Base-by-base conservation (phyloP, 2,888 invertebrate species). In the Chrysotoxum bicinctum region DNA sequence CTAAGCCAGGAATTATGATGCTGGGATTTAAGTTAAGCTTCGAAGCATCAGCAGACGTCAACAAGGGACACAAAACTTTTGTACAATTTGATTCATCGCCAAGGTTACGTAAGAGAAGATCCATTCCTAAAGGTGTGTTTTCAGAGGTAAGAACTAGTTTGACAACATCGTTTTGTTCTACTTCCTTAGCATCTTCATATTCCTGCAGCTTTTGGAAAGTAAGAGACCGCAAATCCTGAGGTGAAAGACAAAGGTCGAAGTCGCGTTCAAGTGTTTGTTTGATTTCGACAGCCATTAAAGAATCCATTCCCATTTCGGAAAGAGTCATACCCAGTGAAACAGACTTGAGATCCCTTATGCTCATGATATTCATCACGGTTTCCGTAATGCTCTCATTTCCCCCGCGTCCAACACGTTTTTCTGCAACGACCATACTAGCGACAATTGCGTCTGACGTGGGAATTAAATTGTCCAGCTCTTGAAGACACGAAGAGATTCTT, bases 271-370 rank as follows among this genome's bases (percentile, higher is more conserved):
- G 91, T 0, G 96, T 96, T 92, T 98, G 98, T 88, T 98, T 98
- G 88, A 99, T 97, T 92, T 99, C 98, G 0, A 98, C 97, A 0
- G 97, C 97, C 97, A 98, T 98, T 93, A 99, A 95, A 1, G 98
- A 98, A 92, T 99, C 98, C 95, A 99, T 96, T 40, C 99, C 99
- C 87, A 99, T 93, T 90, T 99, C 98, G 1, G 97, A 96, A 2
- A 99, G 93, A 0, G 95, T 94, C 0, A 95, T 94, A 89, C 95
- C 94, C 82, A 94, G 93, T 54, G 96, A 95, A 0, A 95, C 94
- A 0, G 94, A 94, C 91, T 95, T 96, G 89, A 94, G 91, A 89
- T 96, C 95, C 88, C 94, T 93, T 86, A 95, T 93, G 87, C 94
- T 94, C 93, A 95, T 93, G 60, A 95, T 94, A 88, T 94, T 94